Conservation (phyloP, 2,113 vertebrate genomes). For the Nematolebias whitei region DNA sequence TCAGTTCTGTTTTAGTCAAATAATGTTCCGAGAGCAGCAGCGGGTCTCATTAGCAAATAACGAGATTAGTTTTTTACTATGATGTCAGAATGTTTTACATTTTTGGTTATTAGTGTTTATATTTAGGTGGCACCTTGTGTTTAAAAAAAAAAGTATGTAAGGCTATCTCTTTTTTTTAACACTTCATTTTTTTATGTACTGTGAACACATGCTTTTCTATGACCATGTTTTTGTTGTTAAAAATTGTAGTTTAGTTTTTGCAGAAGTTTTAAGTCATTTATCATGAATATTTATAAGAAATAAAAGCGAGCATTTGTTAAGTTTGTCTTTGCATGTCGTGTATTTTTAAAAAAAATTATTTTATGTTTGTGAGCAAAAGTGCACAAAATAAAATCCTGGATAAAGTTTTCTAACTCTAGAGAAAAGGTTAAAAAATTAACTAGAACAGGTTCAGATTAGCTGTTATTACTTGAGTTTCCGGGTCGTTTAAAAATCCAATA, state of each 20-base stretch:
- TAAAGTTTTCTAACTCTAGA: too few relatives aligned
- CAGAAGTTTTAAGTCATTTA: constrained; percentile 18
- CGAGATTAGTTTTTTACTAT: constrained; percentile 13
- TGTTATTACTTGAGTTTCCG: too few relatives aligned
- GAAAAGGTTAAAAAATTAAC: too few relatives aligned
- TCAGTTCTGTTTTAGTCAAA: neutral
- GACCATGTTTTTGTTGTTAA: constrained; percentile 8
- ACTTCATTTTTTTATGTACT: constrained; percentile 48
- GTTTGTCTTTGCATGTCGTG: neutral
- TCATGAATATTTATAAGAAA: constrained; percentile 61
- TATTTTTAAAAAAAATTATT: too few relatives aligned
- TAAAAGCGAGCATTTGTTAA: constrained; percentile 55
- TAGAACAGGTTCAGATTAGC: too few relatives aligned
- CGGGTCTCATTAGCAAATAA: constrained; percentile 10
- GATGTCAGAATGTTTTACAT: constrained; percentile 34
- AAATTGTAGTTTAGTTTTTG: constrained; percentile 1
- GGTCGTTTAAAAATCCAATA: too few relatives aligned
- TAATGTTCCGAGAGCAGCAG: neutral
- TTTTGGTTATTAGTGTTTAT: constrained; percentile 12
- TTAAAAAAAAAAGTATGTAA: constrained; percentile 8
- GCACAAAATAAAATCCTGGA: too few relatives aligned
- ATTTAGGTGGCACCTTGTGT: constrained; percentile 16
- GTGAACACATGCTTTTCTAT: constrained; percentile 57
- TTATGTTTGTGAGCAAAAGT: neutral
- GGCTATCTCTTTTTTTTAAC: constrained; percentile 18